Percentiles rank a stretch among this genome's conserved stretches.
Evolutionary conservation across 2,888 invertebrate species (phyloP).

Genomic region (Ptychoptera contaminata): DNA sequence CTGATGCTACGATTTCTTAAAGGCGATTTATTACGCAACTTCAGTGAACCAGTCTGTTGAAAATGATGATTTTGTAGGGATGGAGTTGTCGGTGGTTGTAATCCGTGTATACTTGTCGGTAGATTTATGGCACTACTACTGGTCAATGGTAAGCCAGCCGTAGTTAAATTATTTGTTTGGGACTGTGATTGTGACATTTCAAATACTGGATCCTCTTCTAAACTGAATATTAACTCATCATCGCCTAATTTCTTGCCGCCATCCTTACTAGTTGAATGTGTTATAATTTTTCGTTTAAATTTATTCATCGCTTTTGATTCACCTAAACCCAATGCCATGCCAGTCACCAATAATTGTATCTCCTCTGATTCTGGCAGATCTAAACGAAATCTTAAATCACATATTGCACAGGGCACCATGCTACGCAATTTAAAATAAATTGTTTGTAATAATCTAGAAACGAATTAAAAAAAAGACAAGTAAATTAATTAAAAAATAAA

Average conservation of each 20-base stretch:
- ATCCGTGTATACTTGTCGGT: conserved; percentile 5
- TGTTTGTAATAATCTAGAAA: conserved; percentile 43
- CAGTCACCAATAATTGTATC: conserved; percentile 51
- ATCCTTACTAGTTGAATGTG: conserved; percentile 21
- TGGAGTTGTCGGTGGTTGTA: conserved; percentile 15
- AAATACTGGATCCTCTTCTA: conserved; percentile 57
- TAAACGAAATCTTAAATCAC: conserved; percentile 63
- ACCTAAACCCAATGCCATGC: conserved; percentile 63
- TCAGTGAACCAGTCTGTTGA: conserved; percentile 26
- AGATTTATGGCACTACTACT: background rate
- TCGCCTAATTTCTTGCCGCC: conserved; percentile 32
- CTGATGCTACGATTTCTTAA: conserved; percentile 24
- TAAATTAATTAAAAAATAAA: background rate
- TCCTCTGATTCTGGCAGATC: conserved; percentile 72
- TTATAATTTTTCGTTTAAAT: conserved; percentile 28
- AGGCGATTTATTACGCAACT: conserved; percentile 38
- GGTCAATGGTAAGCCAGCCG: background rate
- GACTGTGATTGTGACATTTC: conserved; percentile 12
- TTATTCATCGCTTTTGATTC: conserved; percentile 38
- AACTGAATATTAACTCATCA: conserved; percentile 67
- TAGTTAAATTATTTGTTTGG: background rate
- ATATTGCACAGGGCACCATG: conserved; percentile 75
- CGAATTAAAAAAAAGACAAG: conserved; percentile 7
- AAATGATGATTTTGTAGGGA: conserved; percentile 16
- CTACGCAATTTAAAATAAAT: conserved; percentile 79